Evolutionary conservation across 1,140 invertebrate genomes (phyloP), one percentile per base, ranked within the genome.

Genomic region (Trichogramma pretiosum): DNA sequence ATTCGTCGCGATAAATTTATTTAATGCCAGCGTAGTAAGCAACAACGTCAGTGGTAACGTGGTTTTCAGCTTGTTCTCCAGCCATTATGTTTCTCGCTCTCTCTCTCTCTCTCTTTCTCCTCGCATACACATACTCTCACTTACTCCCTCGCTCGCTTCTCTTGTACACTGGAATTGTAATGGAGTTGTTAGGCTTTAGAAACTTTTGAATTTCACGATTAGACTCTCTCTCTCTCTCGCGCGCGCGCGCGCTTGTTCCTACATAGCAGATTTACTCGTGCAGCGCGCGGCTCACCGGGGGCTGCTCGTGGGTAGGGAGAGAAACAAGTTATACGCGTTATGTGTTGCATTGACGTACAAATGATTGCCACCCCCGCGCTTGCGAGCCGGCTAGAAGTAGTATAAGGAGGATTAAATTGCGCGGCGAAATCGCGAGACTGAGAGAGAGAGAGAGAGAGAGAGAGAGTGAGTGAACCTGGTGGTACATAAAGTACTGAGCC

Each of bases 291-390:
- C n/a, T n/a, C n/a, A n/a, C n/a, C n/a, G n/a, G n/a, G n/a, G n/a
- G n/a, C n/a, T n/a, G n/a, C n/a, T n/a, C n/a, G 19, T n/a, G 16
- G 36, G n/a, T 11, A 43, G 7, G 40, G 11, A 5, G 8, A 18
- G 40, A 21, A 14, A 14, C 32, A 47, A 40, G 26, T 47, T 47
- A 40, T n/a, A n/a, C n/a, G n/a, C n/a, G n/a, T n/a, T n/a, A n/a
- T n/a, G n/a, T n/a, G n/a, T n/a, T n/a, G 21, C 23, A 42, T 48
- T 43, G 40, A 21, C 13, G 24, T 11, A 11, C 24, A 28, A 28
- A 28, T 28, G 5, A 11, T 28, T 28, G 24, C 24, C n/a, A n/a
- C n/a, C n/a, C n/a, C n/a, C n/a, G n/a, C n/a, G n/a, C n/a, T n/a
- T n/a, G n/a, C n/a, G n/a, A n/a, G n/a, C n/a, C n/a, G n/a, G n/a